These are phyloP conservation scores for Chaenocephalus aceratus DNA, from an alignment of 2,113 vertebrate species.

Conservation along the genomic window DNA sequence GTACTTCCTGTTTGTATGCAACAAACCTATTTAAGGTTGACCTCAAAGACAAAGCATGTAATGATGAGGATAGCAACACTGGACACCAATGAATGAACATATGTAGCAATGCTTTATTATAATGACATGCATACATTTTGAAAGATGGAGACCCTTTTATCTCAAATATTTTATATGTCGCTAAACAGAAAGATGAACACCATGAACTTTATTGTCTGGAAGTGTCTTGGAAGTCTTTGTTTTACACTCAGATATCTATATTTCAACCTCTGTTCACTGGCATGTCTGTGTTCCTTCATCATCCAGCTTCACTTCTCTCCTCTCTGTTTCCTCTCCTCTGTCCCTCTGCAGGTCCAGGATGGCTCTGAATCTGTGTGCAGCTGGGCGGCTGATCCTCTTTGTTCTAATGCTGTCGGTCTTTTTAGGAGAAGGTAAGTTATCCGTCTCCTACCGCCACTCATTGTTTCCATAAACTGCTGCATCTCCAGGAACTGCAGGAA, in stretches of 20 bases:
- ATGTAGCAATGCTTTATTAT: neutral
- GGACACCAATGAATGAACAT: neutral
- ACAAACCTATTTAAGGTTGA: neutral
- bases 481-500: constrained; percentile 1
- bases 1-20: neutral
- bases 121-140: neutral
- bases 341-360: constrained; percentile 71
- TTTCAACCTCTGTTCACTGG: neutral
- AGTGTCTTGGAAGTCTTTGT: neutral
- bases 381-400: constrained; percentile 51
- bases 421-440: constrained; percentile 69
- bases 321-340: neutral
- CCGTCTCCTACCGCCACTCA: constrained; percentile 9
- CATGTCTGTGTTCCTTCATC: neutral
- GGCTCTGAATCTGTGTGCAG: constrained; percentile 51
- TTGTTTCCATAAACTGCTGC: constrained; percentile 5
- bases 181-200: neutral
- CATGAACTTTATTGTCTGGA: neutral
- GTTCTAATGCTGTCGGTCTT: constrained; percentile 63
- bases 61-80: neutral
- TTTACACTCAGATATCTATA: neutral
- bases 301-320: neutral
- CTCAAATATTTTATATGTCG: neutral
- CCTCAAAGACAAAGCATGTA: neutral
- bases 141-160: neutral